Conservation (phyloP, 1,140 invertebrate genomes). For the Platorchestia sp. region DNA sequence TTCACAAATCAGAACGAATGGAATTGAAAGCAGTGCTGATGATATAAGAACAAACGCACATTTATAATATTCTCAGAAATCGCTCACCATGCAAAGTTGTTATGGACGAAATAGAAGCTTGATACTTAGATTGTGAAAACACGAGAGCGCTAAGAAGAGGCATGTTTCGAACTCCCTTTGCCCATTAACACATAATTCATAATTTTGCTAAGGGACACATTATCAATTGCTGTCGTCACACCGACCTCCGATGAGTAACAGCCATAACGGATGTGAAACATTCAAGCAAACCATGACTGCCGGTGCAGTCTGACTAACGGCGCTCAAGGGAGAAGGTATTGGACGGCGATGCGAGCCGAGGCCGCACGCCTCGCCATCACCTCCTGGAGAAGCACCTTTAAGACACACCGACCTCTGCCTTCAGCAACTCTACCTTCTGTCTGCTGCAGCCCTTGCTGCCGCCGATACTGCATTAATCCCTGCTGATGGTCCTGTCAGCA, state of each 20-base stretch:
- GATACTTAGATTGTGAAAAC: neutral
- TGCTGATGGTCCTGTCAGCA: too few relatives aligned
- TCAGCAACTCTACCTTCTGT: neutral
- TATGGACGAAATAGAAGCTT: neutral
- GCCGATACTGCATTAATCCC: neutral
- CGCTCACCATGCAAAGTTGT: neutral
- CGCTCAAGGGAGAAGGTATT: neutral
- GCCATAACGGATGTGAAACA: too few relatives aligned
- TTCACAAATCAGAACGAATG: neutral
- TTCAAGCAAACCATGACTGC: too few relatives aligned
- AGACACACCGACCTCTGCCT: neutral
- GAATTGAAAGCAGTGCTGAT: neutral
- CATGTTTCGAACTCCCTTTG: neutral
- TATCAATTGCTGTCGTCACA: neutral
- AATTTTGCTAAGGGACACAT: neutral
- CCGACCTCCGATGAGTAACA: too few relatives aligned
- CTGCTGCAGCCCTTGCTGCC: neutral
- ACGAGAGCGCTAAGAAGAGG: neutral
- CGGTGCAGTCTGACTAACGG: neutral
- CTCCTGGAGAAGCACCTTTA: conserved; percentile 26
- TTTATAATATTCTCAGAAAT: neutral
- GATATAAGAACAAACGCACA: neutral
- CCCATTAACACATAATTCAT: neutral
- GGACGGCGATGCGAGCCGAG: neutral
- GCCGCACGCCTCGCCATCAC: neutral